phyloP scores from a whole-genome alignment of 2,888 invertebrate species.

The Harpalus rufipes region DNA sequence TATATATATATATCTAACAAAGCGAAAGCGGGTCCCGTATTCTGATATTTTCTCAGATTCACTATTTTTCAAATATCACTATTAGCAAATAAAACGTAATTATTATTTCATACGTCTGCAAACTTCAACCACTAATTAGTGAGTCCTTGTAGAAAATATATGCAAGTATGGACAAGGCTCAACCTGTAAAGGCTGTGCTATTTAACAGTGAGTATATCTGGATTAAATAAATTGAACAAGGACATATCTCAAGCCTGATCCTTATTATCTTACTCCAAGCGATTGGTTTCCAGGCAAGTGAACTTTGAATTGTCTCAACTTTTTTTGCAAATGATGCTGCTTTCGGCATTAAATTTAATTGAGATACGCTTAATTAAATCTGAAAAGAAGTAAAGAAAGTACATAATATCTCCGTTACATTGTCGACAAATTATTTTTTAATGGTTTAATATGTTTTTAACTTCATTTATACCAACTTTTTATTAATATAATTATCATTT shows the following conservation, averaged over 20 bases:
- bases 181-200: no score
- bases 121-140: no score
- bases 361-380: constrained; percentile 43
- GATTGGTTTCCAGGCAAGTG: constrained; percentile 14
- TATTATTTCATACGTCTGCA: no score
- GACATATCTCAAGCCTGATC: not conserved
- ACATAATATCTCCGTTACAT: constrained; percentile 19
- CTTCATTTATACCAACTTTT: not conserved
- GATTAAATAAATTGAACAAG: constrained; percentile 9
- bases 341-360: constrained; percentile 56
- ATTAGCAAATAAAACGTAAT: no score
- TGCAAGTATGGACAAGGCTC: no score
- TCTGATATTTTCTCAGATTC: no score
- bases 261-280: constrained; percentile 18
- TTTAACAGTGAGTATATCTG: no score
- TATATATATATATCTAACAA: no score
- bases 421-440: constrained; percentile 11
- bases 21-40: no score
- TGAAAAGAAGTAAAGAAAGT: constrained; percentile 32
- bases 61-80: no score
- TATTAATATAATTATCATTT: not conserved
- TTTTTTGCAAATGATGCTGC: constrained; percentile 52
- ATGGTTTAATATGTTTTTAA: not conserved
- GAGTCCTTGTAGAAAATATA: no score
- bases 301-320: not conserved